Evolutionary conservation across 2,113 vertebrate species (phyloP), one percentile per base, ranked within the genome.

Genomic region (Lepisosteus osseus): DNA sequence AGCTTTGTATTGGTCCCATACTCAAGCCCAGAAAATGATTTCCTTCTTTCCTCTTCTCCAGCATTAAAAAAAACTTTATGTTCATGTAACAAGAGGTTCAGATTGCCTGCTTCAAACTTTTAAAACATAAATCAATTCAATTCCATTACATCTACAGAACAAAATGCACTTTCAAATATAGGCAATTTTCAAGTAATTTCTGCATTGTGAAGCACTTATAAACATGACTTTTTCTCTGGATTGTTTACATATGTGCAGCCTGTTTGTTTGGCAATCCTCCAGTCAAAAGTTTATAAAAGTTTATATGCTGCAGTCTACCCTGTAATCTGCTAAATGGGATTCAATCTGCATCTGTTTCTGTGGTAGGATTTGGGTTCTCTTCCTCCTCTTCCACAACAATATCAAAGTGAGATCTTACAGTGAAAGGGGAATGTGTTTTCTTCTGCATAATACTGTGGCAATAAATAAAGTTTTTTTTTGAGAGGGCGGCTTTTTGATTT

Each of bases 61-160:
- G 47, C 59, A 29, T 29, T 29, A 29, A 29, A 29, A 29, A 29
- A 29, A 29, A 29, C 29, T 29, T 29, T 29, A 29, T 29, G 1
- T 29, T 29, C 29, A 29, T 29, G 29, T 29, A 1, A 29, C 29
- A 29, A 17, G 12, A 65, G 65, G 62, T 56, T 72, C 70, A 64
- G 71, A 81, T 74, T 70, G 65, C 45, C 71, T 76, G 66, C 68
- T 75, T 81, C 70, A 66, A 72, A 76, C 61, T 69, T 72, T 67
- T 63, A 72, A 69, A 72, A 61, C 54, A 70, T 75, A 74, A 77
- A 79, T 82, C 70, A 65, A 81, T 73, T 76, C 77, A 69, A 67
- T 76, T 74, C 71, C 47, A 43, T 74, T 54, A 70, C 70, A 72
- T 76, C 77, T 77, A 56, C 69, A 68, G 69, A 59, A 44, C 12